Base-by-base conservation (phyloP, 2,797 vertebrate genomes). In the Vultur gryphus region DNA sequence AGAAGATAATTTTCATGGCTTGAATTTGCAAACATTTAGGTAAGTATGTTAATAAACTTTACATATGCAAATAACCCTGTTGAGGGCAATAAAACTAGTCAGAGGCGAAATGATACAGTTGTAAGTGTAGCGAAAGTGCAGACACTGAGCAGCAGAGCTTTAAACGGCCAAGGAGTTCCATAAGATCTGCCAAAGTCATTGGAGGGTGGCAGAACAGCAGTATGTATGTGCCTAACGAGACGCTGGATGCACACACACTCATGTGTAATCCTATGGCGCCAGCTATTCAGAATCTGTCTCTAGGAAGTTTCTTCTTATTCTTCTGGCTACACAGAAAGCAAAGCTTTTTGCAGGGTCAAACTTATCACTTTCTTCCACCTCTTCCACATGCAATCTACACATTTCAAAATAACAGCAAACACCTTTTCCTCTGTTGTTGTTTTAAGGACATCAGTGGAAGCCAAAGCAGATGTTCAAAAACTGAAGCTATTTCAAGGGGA, bases 11-110 rank as follows among this genome's bases (percentile, higher is more conserved):
- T 84, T 95, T 85, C 61, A 65, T 54, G 46, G 51, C 26, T 64
- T 37, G 33, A 89, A 82, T 95, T 89, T 94, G 49, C 78, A 94
- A 90, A 95, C 75, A 93, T 95, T 94, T 78, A 73, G 39, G 46
- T 79, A 87, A 85, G 37, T 43, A 49, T 46, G 64, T 65, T 84
- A 95, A 83, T 85, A 94, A 92, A 92, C n/a, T 85, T 79, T 65
- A 48, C 20, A 19, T 64, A 69, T 29, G n/a, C 54, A 87, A 91
- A 84, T 89, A 85, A 92, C 7, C 3, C 65, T 71, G 16, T 10
- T 77, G 71, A 92, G 71, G 65, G 51, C 65, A 89, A 72, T 84
- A 83, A 93, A 95, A 84, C 24, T 55, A 83, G 54, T 83, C 59
- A 58, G 39, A 93, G 54, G 75, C 89, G 78, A 94, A 92, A 83